Evolutionary conservation across 92 coral and sea anemone species (phyloP), one percentile per base, ranked within the genome.

Genomic region (Chrysogorgia sp.): DNA sequence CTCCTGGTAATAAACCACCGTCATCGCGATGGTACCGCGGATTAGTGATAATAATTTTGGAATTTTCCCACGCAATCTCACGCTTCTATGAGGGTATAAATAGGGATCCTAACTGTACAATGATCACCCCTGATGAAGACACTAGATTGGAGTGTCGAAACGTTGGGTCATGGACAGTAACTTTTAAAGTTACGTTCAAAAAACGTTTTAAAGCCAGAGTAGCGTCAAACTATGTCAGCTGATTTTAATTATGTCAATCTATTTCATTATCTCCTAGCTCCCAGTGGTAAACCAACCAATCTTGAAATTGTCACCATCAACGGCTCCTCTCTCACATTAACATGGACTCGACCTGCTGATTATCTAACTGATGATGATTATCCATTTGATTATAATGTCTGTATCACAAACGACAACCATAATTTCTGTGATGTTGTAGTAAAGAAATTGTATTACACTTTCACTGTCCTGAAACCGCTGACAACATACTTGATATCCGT

Each of bases 301-400:
- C 41, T 71, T 15, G 20, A 71, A 15, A 19, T 48, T 0, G 62
- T 71, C 1, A 17, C n/a, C 62, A 49, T 25, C 17, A 49, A 49
- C 28, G 77, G 25, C 17, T n/a, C 62, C 3, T 71, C 77, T 1
- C 2, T 71, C 1, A 71, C 28, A 29, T 7, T 71, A 21, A 71
- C 77, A 0, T 71, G 77, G 77, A 40, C 62, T 3, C 45, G 77
- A 49, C 77, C 77, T 25, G 15, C 47, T 31, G 77, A 71, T 34
- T 71, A 71, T 15, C 62, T 48, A 17, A 71, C 77, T 1, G 62
- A 71, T 45, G 30, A 49, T 52, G 77, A 71, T 22, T 49, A 49
- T n/a, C 77, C 77, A 0, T 71, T 71, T 7, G 34, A 52, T 57
- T 71, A 71, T 22, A 48, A 23, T 15, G 40, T 71, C 2, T 71